phyloP scores from a whole-genome alignment of 2,113 vertebrate species.

The Myocastor coypus region DNA sequence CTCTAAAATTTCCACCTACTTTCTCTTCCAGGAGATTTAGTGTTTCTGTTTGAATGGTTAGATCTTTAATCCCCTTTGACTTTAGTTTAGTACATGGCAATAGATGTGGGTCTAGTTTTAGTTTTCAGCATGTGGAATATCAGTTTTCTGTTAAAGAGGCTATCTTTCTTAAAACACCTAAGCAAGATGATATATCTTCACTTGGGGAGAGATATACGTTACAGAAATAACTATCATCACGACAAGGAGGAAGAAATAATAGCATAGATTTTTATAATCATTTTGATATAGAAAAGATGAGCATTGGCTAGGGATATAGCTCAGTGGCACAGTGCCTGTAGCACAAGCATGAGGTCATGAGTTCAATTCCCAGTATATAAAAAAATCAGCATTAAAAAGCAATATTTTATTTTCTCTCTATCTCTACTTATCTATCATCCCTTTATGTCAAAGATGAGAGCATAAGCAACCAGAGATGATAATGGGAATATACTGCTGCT shows the following conservation, averaged over 20 bases:
- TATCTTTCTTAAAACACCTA: not conserved
- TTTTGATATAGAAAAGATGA: not conserved
- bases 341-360: too few species aligned
- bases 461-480: not conserved
- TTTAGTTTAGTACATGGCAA: too few species aligned
- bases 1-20: too few species aligned
- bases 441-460: not conserved
- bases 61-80: too few species aligned
- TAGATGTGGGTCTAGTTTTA: too few species aligned
- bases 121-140: too few species aligned
- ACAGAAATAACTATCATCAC: not conserved
- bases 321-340: too few species aligned
- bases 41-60: too few species aligned
- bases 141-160: too few species aligned
- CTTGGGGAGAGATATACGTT: not conserved
- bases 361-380: too few species aligned
- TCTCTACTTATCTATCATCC: not conserved
- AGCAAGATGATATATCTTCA: not conserved
- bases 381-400: not conserved
- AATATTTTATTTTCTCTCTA: not conserved
- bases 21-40: too few species aligned
- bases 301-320: too few species aligned
- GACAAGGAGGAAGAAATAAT: not conserved
- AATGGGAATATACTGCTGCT: not conserved
- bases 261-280: not conserved